Base-by-base conservation (phyloP, 2,113 vertebrate genomes). In the Pituophis catenifer region DNA sequence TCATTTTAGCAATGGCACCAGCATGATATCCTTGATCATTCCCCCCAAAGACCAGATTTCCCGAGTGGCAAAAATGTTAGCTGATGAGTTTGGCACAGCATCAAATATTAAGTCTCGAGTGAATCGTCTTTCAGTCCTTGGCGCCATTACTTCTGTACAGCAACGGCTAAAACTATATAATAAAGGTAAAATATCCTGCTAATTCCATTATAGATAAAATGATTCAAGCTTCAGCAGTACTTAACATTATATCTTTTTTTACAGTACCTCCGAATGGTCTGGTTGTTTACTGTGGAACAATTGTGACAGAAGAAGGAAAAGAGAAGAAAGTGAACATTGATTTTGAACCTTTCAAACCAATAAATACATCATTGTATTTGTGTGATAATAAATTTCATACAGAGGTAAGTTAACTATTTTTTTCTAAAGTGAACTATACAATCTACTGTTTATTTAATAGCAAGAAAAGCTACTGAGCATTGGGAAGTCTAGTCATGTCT, bases 341-440 rank as follows among this genome's bases (percentile, higher is more conserved):
- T 97, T 99, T 99, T 98, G 99, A 99, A 97, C 99, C 99, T 97
- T 99, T 99, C 97, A 99, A 99, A 98, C 99, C 99, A 97, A 99
- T 99, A 98, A 99, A 99, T 98, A 99, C 99, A 0, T 99, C 99
- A 24, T 97, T 99, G 96, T 99, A 99, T 97, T 99, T 99, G 97
- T 99, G 99, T 95, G 99, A 99, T 98, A 99, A 99, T 98, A 99
- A 99, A 98, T 99, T 99, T 97, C 99, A 99, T 97, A 99, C 99
- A 5, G 99, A 99, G 99, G 99, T 99, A 97, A 97, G 97, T 96
- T 24, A 15, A 52, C 17, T 93, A 89, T 89, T 48, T 59, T 38
- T 59, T 9, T 89, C 24, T 3, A 59, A 21, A 58, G 11, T 89
- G 5, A 7, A 89, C 9, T 44, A 24, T 44, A 12, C 52, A 23